These are phyloP conservation scores for Fragum whitleyi DNA, from an alignment of 2,888 invertebrate species.

Conservation along the genomic window DNA sequence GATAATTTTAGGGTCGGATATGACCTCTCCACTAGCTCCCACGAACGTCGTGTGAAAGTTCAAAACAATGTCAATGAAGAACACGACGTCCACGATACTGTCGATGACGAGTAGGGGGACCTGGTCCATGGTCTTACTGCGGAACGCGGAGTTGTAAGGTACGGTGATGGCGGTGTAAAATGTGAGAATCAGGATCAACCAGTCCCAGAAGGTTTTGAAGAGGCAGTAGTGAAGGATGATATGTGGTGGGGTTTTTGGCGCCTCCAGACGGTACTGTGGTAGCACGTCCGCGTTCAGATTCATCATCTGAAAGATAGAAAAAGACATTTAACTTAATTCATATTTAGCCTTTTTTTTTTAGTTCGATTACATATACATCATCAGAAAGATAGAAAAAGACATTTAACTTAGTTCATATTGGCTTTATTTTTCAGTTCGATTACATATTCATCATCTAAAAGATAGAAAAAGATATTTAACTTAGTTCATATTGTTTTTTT, in stretches of 20 bases:
- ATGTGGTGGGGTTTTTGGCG: constrained; percentile 99
- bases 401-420: not conserved
- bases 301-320: constrained; percentile 91
- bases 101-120: constrained; percentile 85
- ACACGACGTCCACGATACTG: constrained; percentile 99
- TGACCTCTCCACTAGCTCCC: constrained; percentile 93
- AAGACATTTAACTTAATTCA: not conserved
- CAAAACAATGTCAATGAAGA: constrained; percentile 99
- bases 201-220: constrained; percentile 99
- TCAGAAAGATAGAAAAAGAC: constrained; percentile 86
- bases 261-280: constrained; percentile 91
- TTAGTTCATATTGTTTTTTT: too few species aligned
- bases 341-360: too few species aligned
- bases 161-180: constrained; percentile 99
- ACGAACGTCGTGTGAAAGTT: constrained; percentile 99
- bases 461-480: not conserved
- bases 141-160: constrained; percentile 99
- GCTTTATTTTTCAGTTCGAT: too few species aligned
- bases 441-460: constrained; percentile 97
- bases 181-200: constrained; percentile 99
- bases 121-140: constrained; percentile 94
- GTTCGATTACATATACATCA: constrained; percentile 99
- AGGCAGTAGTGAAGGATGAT: constrained; percentile 99
- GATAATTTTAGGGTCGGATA: constrained; percentile 95
- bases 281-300: constrained; percentile 98